Evolutionary conservation across 2,888 invertebrate species (phyloP), one percentile per base, ranked within the genome.

Genomic region (Rhagonycha fulva): DNA sequence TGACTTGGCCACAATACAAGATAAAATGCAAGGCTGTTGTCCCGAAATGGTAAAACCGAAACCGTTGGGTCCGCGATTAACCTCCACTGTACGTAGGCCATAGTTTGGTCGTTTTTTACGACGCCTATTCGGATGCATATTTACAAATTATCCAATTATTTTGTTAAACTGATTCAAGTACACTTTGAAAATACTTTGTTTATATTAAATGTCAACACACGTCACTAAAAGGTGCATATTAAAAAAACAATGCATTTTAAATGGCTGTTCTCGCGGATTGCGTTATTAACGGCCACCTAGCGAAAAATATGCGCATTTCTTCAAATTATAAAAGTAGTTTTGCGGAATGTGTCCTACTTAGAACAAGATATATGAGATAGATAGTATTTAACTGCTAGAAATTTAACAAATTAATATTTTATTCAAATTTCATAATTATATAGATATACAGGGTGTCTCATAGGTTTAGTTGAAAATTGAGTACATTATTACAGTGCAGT

Each of bases 1-100:
- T 76, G 95, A 96, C 81, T 95, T 95, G 68, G 92, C 90, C 0
- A 97, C 97, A 82, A 98, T 98, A 83, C 96, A 97, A 71, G 97
- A 97, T 75, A 98, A 91, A 79, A 98, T 95, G 86, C 98, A 98
- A 0, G 98, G 98, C 85, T 97, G 94, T 87, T 98, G 98, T 3
- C 98, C 98, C 2, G 98, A 97, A 85, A 98, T 98, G 23, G 98
- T 98, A 86, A 98, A 98, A n/a, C 98, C 98, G 86, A 97, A 98
- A 9, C 98, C 98, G 83, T 95, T 95, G 77, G 92, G 91, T 3
- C 98, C 97, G 79, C 98, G 91, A 9, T 93, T 91, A 62, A 98
- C 93, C 84, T 98, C 96, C 72, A 98, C 95, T 32, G 94, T 93
- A 80, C 95, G 91, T 79, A 95, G 93, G 60, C 95, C 93, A 85